Percentiles rank a stretch among this genome's conserved stretches.
Conservation (phyloP, 2,888 invertebrate species). For the Didymodactylos carnosus region DNA sequence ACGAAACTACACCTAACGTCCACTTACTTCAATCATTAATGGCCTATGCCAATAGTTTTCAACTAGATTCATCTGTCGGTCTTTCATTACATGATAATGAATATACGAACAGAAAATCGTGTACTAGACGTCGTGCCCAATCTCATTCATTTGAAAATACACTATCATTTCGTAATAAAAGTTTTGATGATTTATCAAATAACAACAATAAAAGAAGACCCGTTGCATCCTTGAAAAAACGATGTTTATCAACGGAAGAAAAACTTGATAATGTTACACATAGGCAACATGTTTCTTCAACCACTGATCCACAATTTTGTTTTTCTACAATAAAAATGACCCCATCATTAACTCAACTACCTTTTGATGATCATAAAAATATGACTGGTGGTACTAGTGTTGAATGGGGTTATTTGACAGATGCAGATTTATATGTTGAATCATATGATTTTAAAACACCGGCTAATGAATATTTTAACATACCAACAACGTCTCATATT, state of each 20-base stretch:
- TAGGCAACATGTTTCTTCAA: background rate
- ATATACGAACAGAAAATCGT: too few relatives aligned
- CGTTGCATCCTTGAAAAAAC: too few relatives aligned
- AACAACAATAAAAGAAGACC: too few relatives aligned
- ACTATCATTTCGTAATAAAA: background rate
- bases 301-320: background rate
- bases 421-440: background rate
- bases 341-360: too few relatives aligned
- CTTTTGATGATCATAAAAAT: background rate
- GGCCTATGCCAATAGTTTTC: background rate
- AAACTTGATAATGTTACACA: background rate
- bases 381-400: background rate
- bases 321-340: background rate
- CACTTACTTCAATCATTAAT: background rate
- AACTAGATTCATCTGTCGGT: background rate
- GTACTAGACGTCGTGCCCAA: too few relatives aligned
- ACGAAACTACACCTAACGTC: background rate
- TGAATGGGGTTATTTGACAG: background rate
- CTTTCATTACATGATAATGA: background rate
- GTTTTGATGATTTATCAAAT: background rate
- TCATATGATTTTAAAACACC: too few relatives aligned
- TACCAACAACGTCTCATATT: background rate
- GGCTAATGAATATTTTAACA: background rate
- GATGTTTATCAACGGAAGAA: background rate
- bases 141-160: background rate